Base-by-base conservation (phyloP, 2,797 vertebrate species). In the Anabas testudineus region DNA sequence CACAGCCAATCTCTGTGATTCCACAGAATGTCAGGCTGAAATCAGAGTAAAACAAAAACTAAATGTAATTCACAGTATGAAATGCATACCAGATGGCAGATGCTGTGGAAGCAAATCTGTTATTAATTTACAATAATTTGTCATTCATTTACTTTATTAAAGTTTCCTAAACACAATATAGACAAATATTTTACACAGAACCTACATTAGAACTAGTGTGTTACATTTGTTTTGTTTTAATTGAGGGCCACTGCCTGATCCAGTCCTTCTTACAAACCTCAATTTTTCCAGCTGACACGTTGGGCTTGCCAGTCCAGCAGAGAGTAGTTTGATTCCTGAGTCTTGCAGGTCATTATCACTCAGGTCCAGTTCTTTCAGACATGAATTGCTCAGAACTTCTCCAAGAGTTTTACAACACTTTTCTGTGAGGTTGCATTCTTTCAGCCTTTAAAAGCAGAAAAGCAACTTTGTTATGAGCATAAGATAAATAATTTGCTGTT, bases 361-460 rank as follows among this genome's bases (percentile, higher is more conserved):
- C 8, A 82, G 37, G 54, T 82, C 71, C 28, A 82, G 12, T 14
- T 72, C 76, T 16, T 54, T 78, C 59, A 82, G 30, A 36, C 24
- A 24, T 1, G 58, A 60, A 9, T 22, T 64, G 4, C 55, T 70
- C 1, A 79, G 65, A 47, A 46, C 1, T 6, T 2, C 34, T 42
- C 36, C 53, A 16, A 79, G 56, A 0, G 10, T n/a, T 46, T 54
- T 1, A n/a, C 80, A 82, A 32, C 76, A 70, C 41, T 55, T 43
- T 16, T 42, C 43, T 14, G 73, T 73, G 16, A 83, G 68, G 76
- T 60, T 70, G 48, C 76, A 79, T 54, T 73, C 72, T 56, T 70
- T 59, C 10, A 80, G 70, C 51, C 81, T 77, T 55, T 3, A 56
- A 45, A 46, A 63, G 16, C 2, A 7, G 8, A 10, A 43, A 9